Base-by-base conservation (phyloP, 2,888 invertebrate species). In the Eutolmus rufibarbis region DNA sequence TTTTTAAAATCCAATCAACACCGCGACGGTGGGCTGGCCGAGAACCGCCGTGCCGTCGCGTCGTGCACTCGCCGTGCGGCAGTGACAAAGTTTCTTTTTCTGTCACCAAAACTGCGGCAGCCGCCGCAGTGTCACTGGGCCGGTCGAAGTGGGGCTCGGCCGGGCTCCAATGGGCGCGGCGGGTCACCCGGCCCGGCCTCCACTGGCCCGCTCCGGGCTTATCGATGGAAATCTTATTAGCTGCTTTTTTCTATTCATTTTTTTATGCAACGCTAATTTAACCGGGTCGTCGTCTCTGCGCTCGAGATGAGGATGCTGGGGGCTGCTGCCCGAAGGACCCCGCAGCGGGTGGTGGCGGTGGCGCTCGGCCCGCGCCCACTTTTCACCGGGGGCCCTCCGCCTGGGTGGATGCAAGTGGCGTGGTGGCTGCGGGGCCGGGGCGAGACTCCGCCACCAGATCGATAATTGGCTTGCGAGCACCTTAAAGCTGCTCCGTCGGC, bases 1-100 rank as follows among this genome's bases (percentile, higher is more conserved):
- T 82, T 87, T 79, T 76, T 76, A 84, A 87, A 82, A 84, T 88
- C 88, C 88, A 88, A 88, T 88, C 88, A 86, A 87, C 81, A 86
- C 87, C 87, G 87, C 74, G 77, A 56, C 43, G 76, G 86, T 46
- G 34, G 86, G 86, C 19, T 12, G 66, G 66, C 34, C 78, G 37
- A 77, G 86, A 51, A n/a, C 86, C 76, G 43, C 16, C 4, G 2
- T 12, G 1, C 43, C 43, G 43, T 46, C 43, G 43, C 43, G 12
- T 2, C 43, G 43, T 84, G 66, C 84, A 66, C 34, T 66, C 34
- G 57, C 23, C 34, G 34, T 14, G 12, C 34, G 40, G 57, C 34
- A 86, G 86, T 86, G 86, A 86, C 86, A 86, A 85, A 12, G 46
- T 40, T 85, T 84, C 66, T 84, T 84, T 66, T 66, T 84, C 28